phyloP scores from a whole-genome alignment of 2,113 vertebrate species.

The Notothenia rossii region DNA sequence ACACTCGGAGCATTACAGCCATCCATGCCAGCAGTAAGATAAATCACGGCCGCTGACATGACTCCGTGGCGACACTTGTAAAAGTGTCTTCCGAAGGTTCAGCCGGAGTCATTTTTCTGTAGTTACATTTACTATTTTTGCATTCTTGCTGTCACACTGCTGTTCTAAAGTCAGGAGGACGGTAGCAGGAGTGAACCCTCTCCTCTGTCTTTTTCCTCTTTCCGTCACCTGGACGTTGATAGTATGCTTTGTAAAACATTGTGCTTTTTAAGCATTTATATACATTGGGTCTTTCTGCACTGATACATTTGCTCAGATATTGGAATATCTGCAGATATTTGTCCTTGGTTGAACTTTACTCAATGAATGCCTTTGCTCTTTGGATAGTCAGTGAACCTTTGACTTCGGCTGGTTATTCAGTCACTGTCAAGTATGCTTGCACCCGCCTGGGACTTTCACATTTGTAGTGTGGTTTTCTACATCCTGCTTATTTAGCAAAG shows the following conservation, averaged over 20 bases:
- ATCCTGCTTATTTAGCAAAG: neutral
- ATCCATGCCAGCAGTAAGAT: neutral
- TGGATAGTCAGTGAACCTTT: constrained; percentile 11
- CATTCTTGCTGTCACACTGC: neutral
- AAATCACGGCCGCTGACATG: constrained; percentile 10
- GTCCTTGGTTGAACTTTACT: constrained; percentile 7
- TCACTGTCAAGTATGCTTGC: neutral
- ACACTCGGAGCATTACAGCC: accelerated
- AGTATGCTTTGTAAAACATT: neutral
- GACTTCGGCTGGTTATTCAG: constrained; percentile 10
- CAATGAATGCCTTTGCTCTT: neutral
- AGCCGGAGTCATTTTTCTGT: neutral
- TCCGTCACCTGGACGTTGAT: neutral
- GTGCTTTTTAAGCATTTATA: neutral
- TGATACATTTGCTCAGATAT: neutral
- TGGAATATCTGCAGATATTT: neutral
- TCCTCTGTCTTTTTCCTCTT: neutral
- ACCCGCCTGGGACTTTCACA: neutral
- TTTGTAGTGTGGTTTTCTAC: neutral
- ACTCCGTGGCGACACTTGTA: neutral
- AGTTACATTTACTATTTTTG: neutral
- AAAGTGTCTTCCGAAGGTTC: neutral
- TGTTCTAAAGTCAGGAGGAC: neutral
- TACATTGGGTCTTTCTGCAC: neutral
- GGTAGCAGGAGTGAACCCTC: neutral